Percentiles rank a stretch among this genome's conserved stretches.
Conservation (phyloP, 2,797 vertebrate genomes). For the Parauchenoglanis ngamensis region DNA sequence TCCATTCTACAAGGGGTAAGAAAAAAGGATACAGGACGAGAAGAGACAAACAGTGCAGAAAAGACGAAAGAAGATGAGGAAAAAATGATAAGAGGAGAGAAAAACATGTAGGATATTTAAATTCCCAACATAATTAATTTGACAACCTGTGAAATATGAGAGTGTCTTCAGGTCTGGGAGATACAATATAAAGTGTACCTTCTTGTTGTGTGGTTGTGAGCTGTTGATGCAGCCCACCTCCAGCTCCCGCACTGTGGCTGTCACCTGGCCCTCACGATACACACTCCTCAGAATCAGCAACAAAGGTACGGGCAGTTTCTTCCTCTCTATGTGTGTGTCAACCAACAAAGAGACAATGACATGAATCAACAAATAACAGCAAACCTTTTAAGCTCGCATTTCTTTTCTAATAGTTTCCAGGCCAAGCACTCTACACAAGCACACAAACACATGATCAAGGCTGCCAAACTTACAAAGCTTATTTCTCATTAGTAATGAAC, state of each 20-base stretch:
- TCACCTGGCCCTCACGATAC: conserved; percentile 58
- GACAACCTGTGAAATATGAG: background rate
- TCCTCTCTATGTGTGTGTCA: conserved; percentile 43
- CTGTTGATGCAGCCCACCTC: conserved; percentile 82
- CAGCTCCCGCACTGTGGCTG: conserved; percentile 77
- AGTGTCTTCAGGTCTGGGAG: background rate
- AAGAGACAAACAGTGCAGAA: background rate
- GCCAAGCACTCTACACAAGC: background rate
- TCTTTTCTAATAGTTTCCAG: background rate
- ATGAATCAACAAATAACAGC: background rate
- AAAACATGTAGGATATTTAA: background rate
- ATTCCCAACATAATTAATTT: background rate
- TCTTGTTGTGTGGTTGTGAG: conserved; percentile 71
- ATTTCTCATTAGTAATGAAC: background rate
- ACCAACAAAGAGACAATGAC: background rate
- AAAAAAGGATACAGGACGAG: no score
- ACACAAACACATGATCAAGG: background rate
- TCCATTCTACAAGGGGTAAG: conserved; percentile 65
- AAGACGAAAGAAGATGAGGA: background rate
- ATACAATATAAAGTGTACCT: conserved; percentile 69
- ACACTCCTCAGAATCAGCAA: conserved; percentile 78
- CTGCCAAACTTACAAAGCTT: background rate
- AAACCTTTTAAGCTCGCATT: background rate
- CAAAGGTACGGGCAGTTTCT: conserved; percentile 64
- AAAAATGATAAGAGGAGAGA: no score